Evolutionary conservation across 2,797 vertebrate genomes (phyloP).

Genomic region (Sebastiscus tertius): DNA sequence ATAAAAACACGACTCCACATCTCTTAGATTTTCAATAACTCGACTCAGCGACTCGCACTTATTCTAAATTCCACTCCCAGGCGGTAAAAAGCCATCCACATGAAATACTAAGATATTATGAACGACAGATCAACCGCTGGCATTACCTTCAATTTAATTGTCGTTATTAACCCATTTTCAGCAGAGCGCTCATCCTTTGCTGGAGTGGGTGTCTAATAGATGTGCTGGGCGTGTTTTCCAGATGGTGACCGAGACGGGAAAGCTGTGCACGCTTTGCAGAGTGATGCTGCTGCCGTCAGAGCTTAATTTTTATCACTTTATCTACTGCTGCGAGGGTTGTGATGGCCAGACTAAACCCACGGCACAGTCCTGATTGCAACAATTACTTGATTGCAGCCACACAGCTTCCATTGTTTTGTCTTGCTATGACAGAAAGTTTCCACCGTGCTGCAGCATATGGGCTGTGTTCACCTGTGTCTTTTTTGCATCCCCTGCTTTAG

Average conservation of each 20-base stretch:
- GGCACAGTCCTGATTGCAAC: conserved; percentile 22
- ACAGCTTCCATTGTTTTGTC: conserved; percentile 8
- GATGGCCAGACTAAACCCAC: conserved; percentile 22
- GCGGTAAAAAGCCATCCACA: conserved; percentile 8
- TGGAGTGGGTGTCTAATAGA: conserved; percentile 41
- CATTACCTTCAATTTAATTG: conserved; percentile 53
- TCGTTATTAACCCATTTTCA: conserved; percentile 65
- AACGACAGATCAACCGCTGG: conserved; percentile 21
- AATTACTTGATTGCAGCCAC: conserved; percentile 5
- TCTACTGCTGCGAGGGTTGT: conserved; percentile 23
- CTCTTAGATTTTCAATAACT: conserved; percentile 19
- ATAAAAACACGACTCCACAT: conserved; percentile 15
- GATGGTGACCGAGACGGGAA: conserved; percentile 52
- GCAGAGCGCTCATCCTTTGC: conserved; percentile 41
- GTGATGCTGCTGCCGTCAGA: conserved; percentile 31
- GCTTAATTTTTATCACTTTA: conserved; percentile 47
- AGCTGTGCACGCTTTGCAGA: conserved; percentile 35
- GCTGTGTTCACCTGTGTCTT: conserved; percentile 1
- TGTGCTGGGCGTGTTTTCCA: conserved; percentile 53
- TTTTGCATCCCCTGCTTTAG: conserved; percentile 2
- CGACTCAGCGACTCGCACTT: conserved; percentile 11
- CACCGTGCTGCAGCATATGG: background rate
- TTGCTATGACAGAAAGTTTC: background rate
- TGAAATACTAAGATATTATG: conserved; percentile 37
- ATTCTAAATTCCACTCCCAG: conserved; percentile 1